phyloP scores from a whole-genome alignment of 2,888 invertebrate genomes.

The Linyphia triangularis region DNA sequence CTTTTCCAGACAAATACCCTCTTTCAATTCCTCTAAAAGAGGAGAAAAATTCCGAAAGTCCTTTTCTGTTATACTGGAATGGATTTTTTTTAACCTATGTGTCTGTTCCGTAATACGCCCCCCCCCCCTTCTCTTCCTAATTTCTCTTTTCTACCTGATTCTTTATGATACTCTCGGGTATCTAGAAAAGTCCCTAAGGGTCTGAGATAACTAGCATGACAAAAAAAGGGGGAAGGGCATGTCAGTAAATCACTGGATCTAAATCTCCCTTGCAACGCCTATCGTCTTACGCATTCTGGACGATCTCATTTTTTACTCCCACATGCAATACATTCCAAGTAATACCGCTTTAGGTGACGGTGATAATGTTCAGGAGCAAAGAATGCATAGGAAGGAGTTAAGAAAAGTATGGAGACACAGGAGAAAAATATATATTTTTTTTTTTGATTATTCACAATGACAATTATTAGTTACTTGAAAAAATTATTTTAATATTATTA shows the following conservation, averaged over 20 bases:
- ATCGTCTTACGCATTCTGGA: background rate
- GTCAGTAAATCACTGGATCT: slow-evolving; percentile 12
- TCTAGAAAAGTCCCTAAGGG: slow-evolving; percentile 6
- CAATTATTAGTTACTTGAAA: too few relatives aligned
- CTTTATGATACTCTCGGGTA: slow-evolving; percentile 2
- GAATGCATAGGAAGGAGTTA: background rate
- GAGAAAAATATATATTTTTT: too few relatives aligned
- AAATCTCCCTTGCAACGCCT: background rate
- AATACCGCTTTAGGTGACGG: background rate
- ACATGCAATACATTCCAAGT: background rate
- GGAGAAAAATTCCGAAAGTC: too few relatives aligned
- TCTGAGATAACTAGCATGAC: background rate
- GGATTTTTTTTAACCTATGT: background rate
- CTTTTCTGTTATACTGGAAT: background rate
- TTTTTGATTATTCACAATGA: too few relatives aligned
- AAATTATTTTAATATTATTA: too few relatives aligned
- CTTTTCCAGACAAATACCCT: background rate
- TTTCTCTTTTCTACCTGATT: slow-evolving; percentile 8
- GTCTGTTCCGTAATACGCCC: too few relatives aligned
- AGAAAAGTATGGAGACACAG: too few relatives aligned
- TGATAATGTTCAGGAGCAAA: background rate
- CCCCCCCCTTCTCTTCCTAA: background rate
- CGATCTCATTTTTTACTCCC: background rate
- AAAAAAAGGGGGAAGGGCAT: background rate
- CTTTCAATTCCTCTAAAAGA: background rate